Percentiles rank a stretch among this genome's conserved stretches.
These are phyloP conservation scores for Eulemur albifrons DNA, from an alignment of 2,797 vertebrate species.

Conservation along the genomic window DNA sequence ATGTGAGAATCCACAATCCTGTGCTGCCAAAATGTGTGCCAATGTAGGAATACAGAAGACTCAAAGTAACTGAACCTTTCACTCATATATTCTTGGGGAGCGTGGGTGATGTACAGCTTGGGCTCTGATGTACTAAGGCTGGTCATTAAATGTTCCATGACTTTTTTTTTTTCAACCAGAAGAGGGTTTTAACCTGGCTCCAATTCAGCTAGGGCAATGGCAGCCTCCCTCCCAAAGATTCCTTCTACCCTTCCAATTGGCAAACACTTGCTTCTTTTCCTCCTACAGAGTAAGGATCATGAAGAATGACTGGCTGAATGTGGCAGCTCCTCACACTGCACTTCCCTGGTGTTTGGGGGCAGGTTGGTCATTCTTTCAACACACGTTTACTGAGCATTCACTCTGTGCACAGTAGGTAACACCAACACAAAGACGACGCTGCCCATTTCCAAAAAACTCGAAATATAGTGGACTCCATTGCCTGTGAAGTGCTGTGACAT, in stretches of 20 bases:
- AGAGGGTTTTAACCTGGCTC: slow-evolving; percentile 62
- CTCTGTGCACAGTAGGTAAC: background rate
- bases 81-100: background rate
- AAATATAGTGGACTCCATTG: background rate
- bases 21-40: background rate
- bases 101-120: background rate
- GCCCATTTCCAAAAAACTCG: background rate
- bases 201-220: slow-evolving; percentile 57
- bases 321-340: background rate
- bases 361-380: background rate
- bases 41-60: background rate
- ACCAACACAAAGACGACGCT: background rate
- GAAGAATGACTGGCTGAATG: background rate
- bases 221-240: slow-evolving; percentile 70
- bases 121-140: slow-evolving; percentile 1
- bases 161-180: background rate
- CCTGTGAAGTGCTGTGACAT: background rate
- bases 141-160: slow-evolving; percentile 71
- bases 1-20: slow-evolving; percentile 14
- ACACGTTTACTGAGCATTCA: background rate
- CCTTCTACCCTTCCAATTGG: slow-evolving; percentile 68
- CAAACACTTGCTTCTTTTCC: slow-evolving; percentile 62
- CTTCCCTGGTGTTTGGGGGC: background rate
- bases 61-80: background rate
- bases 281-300: slow-evolving; percentile 22